Evolutionary conservation across 2,888 invertebrate genomes (phyloP).

Genomic region (Mythimna loreyi): DNA sequence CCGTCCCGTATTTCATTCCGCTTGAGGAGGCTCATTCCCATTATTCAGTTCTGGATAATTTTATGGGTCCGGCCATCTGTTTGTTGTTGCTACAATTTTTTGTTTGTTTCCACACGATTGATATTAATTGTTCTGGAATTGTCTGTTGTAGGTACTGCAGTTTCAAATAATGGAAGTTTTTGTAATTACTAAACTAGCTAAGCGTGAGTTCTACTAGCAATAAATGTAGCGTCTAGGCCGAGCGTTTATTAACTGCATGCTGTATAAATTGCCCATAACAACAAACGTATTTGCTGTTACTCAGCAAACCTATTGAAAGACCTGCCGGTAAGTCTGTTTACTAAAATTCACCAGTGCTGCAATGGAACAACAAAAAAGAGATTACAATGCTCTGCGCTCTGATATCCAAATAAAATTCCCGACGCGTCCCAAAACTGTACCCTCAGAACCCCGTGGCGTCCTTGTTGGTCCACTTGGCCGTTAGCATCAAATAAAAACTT

Average conservation of each 20-base stretch:
- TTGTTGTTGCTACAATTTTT: conserved; percentile 33
- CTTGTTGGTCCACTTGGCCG: conserved; percentile 5
- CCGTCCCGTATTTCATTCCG: conserved; percentile 53
- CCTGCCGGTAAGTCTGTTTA: background rate
- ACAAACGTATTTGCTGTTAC: background rate
- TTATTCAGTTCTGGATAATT: conserved; percentile 55
- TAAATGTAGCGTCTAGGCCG: background rate
- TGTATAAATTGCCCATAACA: background rate
- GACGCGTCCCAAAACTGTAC: background rate
- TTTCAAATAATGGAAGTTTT: background rate
- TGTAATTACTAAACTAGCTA: background rate
- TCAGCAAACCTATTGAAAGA: too few species aligned
- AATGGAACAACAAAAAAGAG: background rate
- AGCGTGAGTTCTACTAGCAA: background rate
- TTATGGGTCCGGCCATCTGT: conserved; percentile 51
- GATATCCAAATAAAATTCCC: background rate
- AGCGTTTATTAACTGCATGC: background rate
- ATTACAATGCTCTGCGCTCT: background rate
- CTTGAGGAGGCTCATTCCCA: conserved; percentile 49
- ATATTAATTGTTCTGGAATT: conserved; percentile 27
- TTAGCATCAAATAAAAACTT: conserved; percentile 32
- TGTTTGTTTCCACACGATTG: conserved; percentile 46
- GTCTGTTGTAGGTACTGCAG: background rate
- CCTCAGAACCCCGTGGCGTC: conserved; percentile 11
- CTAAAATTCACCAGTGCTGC: background rate